phyloP scores from a whole-genome alignment of 2,888 invertebrate species.

The Meiosimyza platycephala region DNA sequence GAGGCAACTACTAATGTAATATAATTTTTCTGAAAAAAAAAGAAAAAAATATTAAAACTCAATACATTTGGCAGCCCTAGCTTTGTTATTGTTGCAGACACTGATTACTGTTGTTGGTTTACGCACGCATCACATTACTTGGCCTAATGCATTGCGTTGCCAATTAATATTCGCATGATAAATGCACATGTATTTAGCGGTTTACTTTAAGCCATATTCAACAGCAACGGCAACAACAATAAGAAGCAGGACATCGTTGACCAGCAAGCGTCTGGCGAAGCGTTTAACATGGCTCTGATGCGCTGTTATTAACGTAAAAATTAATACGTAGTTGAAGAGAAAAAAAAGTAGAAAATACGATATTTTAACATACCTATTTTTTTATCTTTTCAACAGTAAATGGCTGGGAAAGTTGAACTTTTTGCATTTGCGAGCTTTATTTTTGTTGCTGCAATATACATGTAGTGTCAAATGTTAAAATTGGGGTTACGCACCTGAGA shows the following conservation, averaged over 20 bases:
- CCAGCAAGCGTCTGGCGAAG: no score
- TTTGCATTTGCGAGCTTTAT: not conserved
- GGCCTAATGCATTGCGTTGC: slow-evolving; percentile 36
- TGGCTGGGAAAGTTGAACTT: slow-evolving; percentile 17
- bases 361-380: not conserved
- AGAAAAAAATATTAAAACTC: no score
- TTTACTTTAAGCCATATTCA: slow-evolving; percentile 21
- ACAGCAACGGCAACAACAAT: slow-evolving; percentile 11
- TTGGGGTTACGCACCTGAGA: slow-evolving; percentile 35
- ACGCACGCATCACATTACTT: slow-evolving; percentile 24
- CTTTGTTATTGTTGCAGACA: not conserved
- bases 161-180: slow-evolving; percentile 50
- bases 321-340: slow-evolving; percentile 12
- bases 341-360: not conserved
- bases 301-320: slow-evolving; percentile 29
- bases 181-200: slow-evolving; percentile 37
- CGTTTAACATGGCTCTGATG: slow-evolving; percentile 12
- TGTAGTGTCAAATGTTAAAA: slow-evolving; percentile 34
- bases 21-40: no score
- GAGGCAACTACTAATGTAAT: no score
- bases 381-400: not conserved
- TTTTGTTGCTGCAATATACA: not conserved
- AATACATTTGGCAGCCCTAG: not conserved
- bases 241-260: not conserved
- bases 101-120: not conserved